These are phyloP conservation scores for Drosophila tropicalis DNA, from an alignment of 1,140 invertebrate genomes.

Conservation along the genomic window DNA sequence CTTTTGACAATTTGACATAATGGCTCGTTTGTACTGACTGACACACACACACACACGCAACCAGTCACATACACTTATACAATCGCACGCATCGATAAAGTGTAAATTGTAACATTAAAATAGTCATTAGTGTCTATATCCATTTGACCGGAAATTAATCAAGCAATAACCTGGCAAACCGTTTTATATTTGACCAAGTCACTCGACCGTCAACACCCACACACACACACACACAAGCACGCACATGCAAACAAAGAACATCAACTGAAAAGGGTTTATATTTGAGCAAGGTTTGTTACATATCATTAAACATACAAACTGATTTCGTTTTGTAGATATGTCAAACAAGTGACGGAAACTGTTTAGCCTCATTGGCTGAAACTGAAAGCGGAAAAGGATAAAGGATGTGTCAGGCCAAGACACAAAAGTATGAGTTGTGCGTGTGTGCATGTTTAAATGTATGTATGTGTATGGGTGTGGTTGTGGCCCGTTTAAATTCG, in stretches of 20 bases:
- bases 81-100: constrained; percentile 68
- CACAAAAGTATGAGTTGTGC: constrained; percentile 2
- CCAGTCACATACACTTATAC: constrained; percentile 16
- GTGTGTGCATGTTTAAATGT: neutral
- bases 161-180: constrained; percentile 75
- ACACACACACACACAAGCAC: neutral
- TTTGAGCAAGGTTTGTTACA: constrained; percentile 68
- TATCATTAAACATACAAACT: constrained; percentile 72
- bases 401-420: constrained; percentile 60
- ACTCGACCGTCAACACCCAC: constrained; percentile 30
- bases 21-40: constrained; percentile 60
- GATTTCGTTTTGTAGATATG: constrained; percentile 72
- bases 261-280: constrained; percentile 60
- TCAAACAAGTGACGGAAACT: constrained; percentile 78
- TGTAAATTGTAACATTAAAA: constrained; percentile 81
- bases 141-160: constrained; percentile 81
- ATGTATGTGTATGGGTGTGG: neutral
- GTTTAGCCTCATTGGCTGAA: constrained; percentile 65
- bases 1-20: constrained; percentile 67
- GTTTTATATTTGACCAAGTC: constrained; percentile 75
- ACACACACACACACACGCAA: constrained; percentile 28
- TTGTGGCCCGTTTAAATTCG: neutral
- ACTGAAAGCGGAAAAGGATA: constrained; percentile 68
- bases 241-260: neutral
- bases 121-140: constrained; percentile 76